Evolutionary conservation across 2,113 vertebrate species (phyloP), one percentile per base, ranked within the genome.

Genomic region (Pelobates fuscus): DNA sequence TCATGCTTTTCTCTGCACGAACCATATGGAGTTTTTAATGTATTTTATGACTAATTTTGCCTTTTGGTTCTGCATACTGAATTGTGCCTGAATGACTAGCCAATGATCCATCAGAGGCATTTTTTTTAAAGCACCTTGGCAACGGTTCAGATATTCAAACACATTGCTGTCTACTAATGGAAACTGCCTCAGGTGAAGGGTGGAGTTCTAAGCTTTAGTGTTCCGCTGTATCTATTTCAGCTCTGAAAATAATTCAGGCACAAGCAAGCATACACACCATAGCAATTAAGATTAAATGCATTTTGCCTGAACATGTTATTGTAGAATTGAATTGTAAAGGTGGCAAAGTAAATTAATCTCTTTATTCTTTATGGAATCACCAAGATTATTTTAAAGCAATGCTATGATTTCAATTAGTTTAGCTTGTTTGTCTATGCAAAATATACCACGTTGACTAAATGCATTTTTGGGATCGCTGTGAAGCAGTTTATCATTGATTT

Each of bases 71-170:
- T 6, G 32, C 10, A 37, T 37, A 49, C 15, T 18, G 15, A 1
- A 17, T 17, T 49, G 15, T 5, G 5, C 1, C 44, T 14, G 44
- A 49, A 17, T 49, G 15, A 4, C 44, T 49, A 49, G 15, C 44
- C 44, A 49, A 49, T 49, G 44, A 14, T 14, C 24, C 26, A 23
- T 8, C n/a, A 23, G 26, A 60, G 24, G 24, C 58, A 30, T 72
- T 72, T 63, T 72, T 63, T 63, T 46, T 23, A 44, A 72, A 54
- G 37, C 20, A n/a, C 18, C 0, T 57, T 73, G 49, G 61, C 44
- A 63, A 46, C 3, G 24, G 30, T 20, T 43, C 65, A 52, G 18
- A 52, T 18, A 12, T 24, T 41, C 11, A 21, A 64, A 73, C 8
- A 54, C 37, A 54, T 37, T 11, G 5, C 24, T 65, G 23, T 65